phyloP scores from a whole-genome alignment of 2,888 invertebrate species.

The Cheilosia vulpina region DNA sequence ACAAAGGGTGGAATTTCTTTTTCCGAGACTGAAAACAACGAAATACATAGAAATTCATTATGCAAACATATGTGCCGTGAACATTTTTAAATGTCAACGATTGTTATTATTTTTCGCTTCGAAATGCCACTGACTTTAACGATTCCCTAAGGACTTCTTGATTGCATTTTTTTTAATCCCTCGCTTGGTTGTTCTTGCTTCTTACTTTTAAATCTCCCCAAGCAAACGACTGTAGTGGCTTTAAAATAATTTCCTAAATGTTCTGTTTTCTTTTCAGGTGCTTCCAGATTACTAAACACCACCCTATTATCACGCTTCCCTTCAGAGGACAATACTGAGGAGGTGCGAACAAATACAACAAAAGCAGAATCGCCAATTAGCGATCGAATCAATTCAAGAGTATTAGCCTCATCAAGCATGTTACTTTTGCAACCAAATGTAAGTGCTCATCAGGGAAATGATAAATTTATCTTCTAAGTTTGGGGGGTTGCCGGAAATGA shows the following conservation, averaged over 20 bases:
- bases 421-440: slow-evolving; percentile 97
- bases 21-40: too few species aligned
- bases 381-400: slow-evolving; percentile 79
- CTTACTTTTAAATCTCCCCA: not conserved
- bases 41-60: slow-evolving; percentile 12
- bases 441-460: slow-evolving; percentile 79
- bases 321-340: slow-evolving; percentile 57
- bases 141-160: slow-evolving; percentile 42
- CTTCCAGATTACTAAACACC: slow-evolving; percentile 76
- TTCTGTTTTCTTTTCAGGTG: slow-evolving; percentile 74
- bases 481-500: too few species aligned
- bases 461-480: too few species aligned
- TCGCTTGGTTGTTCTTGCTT: slow-evolving; percentile 26
- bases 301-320: slow-evolving; percentile 60
- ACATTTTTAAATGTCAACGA: slow-evolving; percentile 43
- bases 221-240: not conserved
- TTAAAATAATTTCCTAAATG: slow-evolving; percentile 22
- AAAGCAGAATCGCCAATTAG: slow-evolving; percentile 70
- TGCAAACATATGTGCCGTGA: slow-evolving; percentile 46
- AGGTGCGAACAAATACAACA: slow-evolving; percentile 55
- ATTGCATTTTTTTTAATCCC: slow-evolving; percentile 18
- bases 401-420: slow-evolving; percentile 89
- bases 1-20: too few species aligned
- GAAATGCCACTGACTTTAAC: slow-evolving; percentile 59
- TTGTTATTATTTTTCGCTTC: slow-evolving; percentile 8